Conservation (phyloP, 2,888 invertebrate genomes). For the Aleiodes testaceus region DNA sequence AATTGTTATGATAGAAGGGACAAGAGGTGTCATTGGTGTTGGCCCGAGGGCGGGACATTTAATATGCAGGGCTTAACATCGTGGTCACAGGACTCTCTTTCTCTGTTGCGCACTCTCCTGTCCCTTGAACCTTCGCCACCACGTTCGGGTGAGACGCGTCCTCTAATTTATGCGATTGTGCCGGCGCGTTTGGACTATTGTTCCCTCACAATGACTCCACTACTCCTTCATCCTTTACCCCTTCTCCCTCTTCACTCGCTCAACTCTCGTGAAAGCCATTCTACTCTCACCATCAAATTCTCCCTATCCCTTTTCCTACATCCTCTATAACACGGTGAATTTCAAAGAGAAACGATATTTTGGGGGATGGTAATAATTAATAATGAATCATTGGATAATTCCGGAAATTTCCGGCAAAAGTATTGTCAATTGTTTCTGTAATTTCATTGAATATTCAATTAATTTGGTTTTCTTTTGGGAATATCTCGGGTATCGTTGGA, state of each 20-base stretch:
- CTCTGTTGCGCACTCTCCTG: conserved; percentile 12
- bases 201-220: conserved; percentile 59
- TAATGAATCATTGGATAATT: conserved; percentile 1
- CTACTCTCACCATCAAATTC: too few relatives aligned
- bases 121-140: conserved; percentile 28
- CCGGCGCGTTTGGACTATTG: conserved; percentile 60
- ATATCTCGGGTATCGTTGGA: too few relatives aligned
- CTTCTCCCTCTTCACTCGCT: conserved; percentile 1
- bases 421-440: not conserved
- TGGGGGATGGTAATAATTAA: conserved; percentile 13
- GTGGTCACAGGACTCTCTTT: conserved; percentile 46
- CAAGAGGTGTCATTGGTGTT: conserved; percentile 35
- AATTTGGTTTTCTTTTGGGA: too few relatives aligned
- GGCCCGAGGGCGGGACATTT: conserved; percentile 56
- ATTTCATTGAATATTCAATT: not conserved
- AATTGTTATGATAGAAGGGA: conserved; percentile 15
- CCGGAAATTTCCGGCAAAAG: not conserved
- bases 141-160: conserved; percentile 43
- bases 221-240: conserved; percentile 43
- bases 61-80: conserved; percentile 60
- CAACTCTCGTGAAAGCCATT: not conserved
- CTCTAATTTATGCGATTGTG: conserved; percentile 65
- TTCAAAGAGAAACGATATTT: conserved; percentile 10
- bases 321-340: conserved; percentile 4
- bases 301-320: conserved; percentile 1